Evolutionary conservation across 2,888 invertebrate genomes (phyloP), one percentile per base, ranked within the genome.

Genomic region (Campopleginae sp.): DNA sequence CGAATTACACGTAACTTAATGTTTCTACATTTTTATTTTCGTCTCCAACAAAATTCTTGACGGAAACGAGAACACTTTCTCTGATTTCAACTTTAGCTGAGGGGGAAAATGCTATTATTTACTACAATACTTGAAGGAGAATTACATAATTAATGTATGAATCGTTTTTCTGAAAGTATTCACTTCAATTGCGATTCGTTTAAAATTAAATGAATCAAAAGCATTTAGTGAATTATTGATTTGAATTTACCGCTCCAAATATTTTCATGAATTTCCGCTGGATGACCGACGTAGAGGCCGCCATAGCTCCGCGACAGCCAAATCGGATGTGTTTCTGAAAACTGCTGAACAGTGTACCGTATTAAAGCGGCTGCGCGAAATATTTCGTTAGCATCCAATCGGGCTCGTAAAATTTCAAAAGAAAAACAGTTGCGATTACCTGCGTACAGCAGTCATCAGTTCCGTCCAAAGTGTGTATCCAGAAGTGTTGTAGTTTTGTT

Each of bases 381-480:
- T 19, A 4, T 6, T 19, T 61, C 38, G 38, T n/a, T 19, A 27
- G 27, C 31, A 31, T 54, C 87, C 86, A 86, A 85, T 87, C 66
- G 51, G 10, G 12, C 10, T 70, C 14, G 14, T n/a, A 51, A 23
- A 58, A 71, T 77, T 87, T 84, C 82, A 86, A 87, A 85, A 87
- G 86, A 84, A 85, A 85, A 84, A 85, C 85, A 85, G 83, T 85
- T 85, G 75, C 82, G 63, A 27, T 72, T 80, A 42, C 42, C 14
- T 38, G 48, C 42, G 33, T 48, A 71, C 66, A 46, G 80, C 61
- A 70, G 66, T 42, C 31, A 77, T 44, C 80, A 61, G 76, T 78
- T 84, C 68, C 68, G 76, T 77, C 76, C 82, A 78, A 78, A 71
- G 80, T 74, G 61, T 75, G 51, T 58, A 42, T 33, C 58, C 68